Conservation (phyloP, 2,888 invertebrate genomes). For the Lasius fuliginosus region DNA sequence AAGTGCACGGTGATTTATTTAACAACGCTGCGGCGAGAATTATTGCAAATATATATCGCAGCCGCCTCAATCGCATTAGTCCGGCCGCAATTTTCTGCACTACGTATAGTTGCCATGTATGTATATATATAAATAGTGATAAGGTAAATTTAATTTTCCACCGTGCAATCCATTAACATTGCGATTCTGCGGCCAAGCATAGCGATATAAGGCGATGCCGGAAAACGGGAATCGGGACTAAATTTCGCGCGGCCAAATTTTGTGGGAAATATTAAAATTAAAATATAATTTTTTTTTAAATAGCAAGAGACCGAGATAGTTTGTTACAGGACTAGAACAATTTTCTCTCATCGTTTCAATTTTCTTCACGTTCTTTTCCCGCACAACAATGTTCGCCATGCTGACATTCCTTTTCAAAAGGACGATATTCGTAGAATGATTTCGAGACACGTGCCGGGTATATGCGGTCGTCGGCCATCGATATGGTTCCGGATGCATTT, state of each 20-base stretch:
- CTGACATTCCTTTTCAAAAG: conserved; percentile 61
- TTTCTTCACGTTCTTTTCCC: conserved; percentile 7
- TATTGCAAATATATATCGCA: conserved; percentile 25
- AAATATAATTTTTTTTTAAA: not conserved
- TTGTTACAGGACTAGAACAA: not conserved
- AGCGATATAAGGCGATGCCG: not conserved
- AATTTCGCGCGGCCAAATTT: not conserved
- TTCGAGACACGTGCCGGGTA: conserved; percentile 77
- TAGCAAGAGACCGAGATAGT: not conserved
- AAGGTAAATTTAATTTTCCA: conserved; percentile 57
- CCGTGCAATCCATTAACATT: conserved; percentile 59
- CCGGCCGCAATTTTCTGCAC: not conserved
- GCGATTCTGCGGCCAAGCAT: conserved; percentile 38
- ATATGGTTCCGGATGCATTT: conserved; percentile 71
- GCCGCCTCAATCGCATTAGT: conserved; percentile 37
- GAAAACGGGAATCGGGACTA: not conserved
- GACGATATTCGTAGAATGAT: conserved; percentile 77
- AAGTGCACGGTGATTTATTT: conserved; percentile 33
- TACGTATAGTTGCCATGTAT: not conserved
- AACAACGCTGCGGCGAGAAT: conserved; percentile 1
- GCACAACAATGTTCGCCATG: conserved; percentile 46
- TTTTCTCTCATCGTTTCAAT: too few species aligned
- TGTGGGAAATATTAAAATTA: not conserved
- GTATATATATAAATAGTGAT: conserved; percentile 23
- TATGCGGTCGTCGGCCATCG: conserved; percentile 70